Percentiles rank a stretch among this genome's conserved stretches.
Conservation (phyloP, 2,113 vertebrate species). For the zebrafish (Danio rerio) region GRCz12tu NC_133183.1:18511001-18511500, state of each 20-base stretch:
- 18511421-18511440: conserved; percentile 19
- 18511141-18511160: no score
- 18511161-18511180: no score
- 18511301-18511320: conserved; percentile 94
- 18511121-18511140: no score
- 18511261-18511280: not conserved
- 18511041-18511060: no score
- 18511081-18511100: no score
- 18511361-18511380: conserved; percentile 97
- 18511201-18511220: no score
- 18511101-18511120: no score
- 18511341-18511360: conserved; percentile 99
- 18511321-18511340: conserved; percentile 98
- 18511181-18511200: no score
- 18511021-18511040: no score
- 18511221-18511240: not conserved
- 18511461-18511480: not conserved
- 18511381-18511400: conserved; percentile 69
- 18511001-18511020: no score
- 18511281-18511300: not conserved
- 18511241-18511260: not conserved
- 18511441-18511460: not conserved
- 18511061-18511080: no score
- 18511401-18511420: conserved; percentile 60
- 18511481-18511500: not conserved